phyloP scores from a whole-genome alignment of 2,888 invertebrate genomes.

The Euplexia lucipara region DNA sequence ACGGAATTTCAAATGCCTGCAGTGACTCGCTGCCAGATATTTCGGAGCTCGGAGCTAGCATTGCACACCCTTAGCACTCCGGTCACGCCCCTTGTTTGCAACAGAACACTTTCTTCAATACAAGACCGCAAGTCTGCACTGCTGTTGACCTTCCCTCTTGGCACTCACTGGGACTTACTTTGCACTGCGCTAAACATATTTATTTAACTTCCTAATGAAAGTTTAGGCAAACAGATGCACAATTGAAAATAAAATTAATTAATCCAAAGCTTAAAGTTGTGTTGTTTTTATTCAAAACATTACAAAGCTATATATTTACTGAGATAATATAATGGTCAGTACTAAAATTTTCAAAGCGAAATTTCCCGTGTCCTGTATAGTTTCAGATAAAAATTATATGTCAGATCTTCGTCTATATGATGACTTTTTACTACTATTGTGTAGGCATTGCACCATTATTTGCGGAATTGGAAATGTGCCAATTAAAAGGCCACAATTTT shows the following conservation, averaged over 20 bases:
- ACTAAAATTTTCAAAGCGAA: conserved; percentile 12
- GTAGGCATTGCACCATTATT: conserved; percentile 63
- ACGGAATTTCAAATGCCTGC: conserved; percentile 59
- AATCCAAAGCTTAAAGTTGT: neutral
- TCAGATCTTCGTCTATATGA: conserved; percentile 44
- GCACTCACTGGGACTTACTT: conserved; percentile 3
- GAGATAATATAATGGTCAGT: conserved; percentile 3
- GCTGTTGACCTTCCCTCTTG: conserved; percentile 37
- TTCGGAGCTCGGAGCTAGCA: conserved; percentile 27
- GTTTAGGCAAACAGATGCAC: conserved; percentile 5
- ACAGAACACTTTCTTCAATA: conserved; percentile 44
- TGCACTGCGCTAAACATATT: conserved; percentile 10
- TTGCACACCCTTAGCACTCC: conserved; percentile 34
- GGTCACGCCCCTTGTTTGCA: conserved; percentile 58
- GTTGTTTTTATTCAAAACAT: neutral
- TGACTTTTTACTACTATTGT: conserved; percentile 59
- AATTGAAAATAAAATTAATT: conserved; percentile 28
- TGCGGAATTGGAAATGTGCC: conserved; percentile 57
- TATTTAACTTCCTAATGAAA: conserved; percentile 17
- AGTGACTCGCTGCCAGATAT: conserved; percentile 49
- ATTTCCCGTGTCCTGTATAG: conserved; percentile 1
- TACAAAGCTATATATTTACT: conserved; percentile 5
- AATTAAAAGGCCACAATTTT: conserved; percentile 57
- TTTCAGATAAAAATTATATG: conserved; percentile 47
- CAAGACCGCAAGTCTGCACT: conserved; percentile 42